Evolutionary conservation across 2,888 invertebrate species (phyloP).

Genomic region (Apeira syringaria): DNA sequence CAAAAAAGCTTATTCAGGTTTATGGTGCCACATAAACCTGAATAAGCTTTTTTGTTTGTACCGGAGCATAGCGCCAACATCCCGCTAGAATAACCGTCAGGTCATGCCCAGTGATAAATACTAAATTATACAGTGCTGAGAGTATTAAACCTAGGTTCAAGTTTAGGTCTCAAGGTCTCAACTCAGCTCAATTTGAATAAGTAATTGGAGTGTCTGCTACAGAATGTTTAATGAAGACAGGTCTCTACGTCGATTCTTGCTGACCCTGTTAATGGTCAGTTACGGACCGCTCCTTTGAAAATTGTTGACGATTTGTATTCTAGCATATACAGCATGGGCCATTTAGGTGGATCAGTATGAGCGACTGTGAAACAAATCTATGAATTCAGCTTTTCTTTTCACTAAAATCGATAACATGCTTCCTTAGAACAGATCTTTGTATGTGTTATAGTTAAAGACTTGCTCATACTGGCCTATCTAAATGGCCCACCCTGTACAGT

Average conservation of each 20-base stretch:
- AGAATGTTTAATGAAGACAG: constrained; percentile 22
- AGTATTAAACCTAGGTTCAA: constrained; percentile 46
- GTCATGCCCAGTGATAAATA: constrained; percentile 54
- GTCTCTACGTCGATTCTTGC: constrained; percentile 11
- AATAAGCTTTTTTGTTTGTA: no score
- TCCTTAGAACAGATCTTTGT: no score
- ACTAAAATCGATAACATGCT: no score
- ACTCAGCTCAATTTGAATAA: constrained; percentile 32
- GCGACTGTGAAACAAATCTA: no score
- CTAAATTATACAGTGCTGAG: constrained; percentile 49
- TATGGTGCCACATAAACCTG: no score
- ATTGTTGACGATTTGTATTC: constrained; percentile 8
- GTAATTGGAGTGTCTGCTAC: constrained; percentile 33
- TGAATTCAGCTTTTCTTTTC: no score
- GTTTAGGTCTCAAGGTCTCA: constrained; percentile 45
- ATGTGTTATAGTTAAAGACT: no score
- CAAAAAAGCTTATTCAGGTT: no score
- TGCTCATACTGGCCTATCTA: no score
- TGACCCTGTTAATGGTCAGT: constrained; percentile 21
- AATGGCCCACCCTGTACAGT: no score
- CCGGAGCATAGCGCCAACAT: constrained; percentile 40
- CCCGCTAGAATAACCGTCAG: constrained; percentile 62
- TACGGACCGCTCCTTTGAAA: constrained; percentile 9
- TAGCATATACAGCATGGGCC: no score
- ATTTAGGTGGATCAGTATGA: no score